phyloP scores from a whole-genome alignment of 2,797 vertebrate species.

The Bucorvus abyssinicus region DNA sequence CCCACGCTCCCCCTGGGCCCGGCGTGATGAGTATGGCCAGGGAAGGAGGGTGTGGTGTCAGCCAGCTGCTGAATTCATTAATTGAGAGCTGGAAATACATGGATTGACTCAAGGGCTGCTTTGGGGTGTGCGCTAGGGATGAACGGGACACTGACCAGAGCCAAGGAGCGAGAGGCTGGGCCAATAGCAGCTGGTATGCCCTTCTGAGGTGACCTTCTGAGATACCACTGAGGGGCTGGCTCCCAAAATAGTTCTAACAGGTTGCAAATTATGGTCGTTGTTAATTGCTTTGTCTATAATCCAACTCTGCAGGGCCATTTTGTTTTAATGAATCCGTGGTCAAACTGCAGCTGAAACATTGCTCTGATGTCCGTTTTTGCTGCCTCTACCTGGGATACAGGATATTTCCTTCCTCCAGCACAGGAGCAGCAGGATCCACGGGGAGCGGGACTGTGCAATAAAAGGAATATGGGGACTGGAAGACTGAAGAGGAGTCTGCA shows the following conservation, averaged over 20 bases:
- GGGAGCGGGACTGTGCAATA: not conserved
- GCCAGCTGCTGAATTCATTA: conserved; percentile 50
- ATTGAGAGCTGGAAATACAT: conserved; percentile 17
- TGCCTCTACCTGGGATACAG: not conserved
- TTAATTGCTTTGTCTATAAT: conserved; percentile 53
- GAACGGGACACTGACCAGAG: conserved; percentile 39
- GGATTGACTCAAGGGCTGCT: conserved; percentile 12
- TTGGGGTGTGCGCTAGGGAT: not conserved
- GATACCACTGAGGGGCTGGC: not conserved
- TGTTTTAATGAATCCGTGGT: not conserved
- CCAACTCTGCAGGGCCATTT: not conserved
- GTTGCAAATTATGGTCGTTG: not conserved
- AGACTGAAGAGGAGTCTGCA: not conserved
- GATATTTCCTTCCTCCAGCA: not conserved
- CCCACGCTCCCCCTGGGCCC: not conserved
- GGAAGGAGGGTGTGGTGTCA: conserved; percentile 45
- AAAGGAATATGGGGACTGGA: not conserved
- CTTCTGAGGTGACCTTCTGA: conserved; percentile 41
- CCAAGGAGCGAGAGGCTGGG: not conserved
- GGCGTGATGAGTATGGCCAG: not conserved
- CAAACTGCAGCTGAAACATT: not conserved
- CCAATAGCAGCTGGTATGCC: conserved; percentile 3
- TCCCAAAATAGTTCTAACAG: conserved; percentile 37
- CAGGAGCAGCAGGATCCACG: not conserved
- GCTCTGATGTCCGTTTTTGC: not conserved